These are phyloP conservation scores for Rhingia campestris DNA, from an alignment of 2,888 invertebrate species.

Conservation along the genomic window DNA sequence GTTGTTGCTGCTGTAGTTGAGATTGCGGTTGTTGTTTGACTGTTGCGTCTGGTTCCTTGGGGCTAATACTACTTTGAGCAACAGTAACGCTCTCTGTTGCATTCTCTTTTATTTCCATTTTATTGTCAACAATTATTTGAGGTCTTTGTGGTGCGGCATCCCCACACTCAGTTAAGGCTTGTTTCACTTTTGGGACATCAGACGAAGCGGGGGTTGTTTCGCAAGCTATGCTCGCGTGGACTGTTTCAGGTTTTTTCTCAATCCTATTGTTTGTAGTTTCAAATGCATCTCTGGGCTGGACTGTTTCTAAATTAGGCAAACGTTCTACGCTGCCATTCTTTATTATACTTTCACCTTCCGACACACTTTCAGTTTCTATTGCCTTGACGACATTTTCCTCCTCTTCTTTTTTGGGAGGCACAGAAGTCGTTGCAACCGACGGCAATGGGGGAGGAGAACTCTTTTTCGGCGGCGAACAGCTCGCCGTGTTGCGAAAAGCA, in stretches of 20 bases:
- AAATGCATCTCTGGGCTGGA: background rate
- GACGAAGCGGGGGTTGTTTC: conserved; percentile 81
- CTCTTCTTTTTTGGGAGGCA: conserved; percentile 40
- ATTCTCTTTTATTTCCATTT: conserved; percentile 47
- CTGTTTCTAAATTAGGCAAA: conserved; percentile 6
- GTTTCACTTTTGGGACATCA: conserved; percentile 78
- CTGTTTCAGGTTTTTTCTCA: conserved; percentile 19
- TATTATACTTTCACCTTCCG: conserved; percentile 16
- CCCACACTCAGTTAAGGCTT: conserved; percentile 75
- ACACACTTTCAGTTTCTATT: conserved; percentile 4
- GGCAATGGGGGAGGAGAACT: background rate
- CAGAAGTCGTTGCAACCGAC: background rate
- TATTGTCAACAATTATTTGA: conserved; percentile 60
- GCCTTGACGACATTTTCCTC: conserved; percentile 24
- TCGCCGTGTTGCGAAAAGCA: conserved; percentile 56
- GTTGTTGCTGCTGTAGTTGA: background rate
- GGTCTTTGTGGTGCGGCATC: conserved; percentile 47
- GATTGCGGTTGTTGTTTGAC: background rate
- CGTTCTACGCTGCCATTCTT: conserved; percentile 27
- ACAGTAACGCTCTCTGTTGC: conserved; percentile 18
- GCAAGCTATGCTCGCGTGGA: background rate
- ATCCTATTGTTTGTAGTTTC: background rate
- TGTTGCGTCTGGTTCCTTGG: conserved; percentile 34
- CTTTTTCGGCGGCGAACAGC: conserved; percentile 19
- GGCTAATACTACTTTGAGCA: background rate